Evolutionary conservation across 2,113 vertebrate species (phyloP).

Genomic region (Cebus imitator): DNA sequence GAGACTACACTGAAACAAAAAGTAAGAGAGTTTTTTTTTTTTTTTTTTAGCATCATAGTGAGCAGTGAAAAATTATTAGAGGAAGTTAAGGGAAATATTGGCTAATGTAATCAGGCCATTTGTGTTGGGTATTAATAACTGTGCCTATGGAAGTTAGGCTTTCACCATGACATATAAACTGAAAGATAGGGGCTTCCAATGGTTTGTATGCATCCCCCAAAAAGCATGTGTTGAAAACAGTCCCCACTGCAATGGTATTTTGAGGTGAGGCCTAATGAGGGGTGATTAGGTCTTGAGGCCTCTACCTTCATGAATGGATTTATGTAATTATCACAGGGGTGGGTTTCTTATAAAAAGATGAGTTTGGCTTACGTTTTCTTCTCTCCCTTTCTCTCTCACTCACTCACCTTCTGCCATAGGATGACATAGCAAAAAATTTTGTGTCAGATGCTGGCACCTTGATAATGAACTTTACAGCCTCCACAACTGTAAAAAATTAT

Average conservation of each 20-base stretch:
- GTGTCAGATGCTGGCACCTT: neutral
- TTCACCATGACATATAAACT: no score
- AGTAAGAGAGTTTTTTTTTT: no score
- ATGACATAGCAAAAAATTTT: neutral
- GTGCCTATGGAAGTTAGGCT: no score
- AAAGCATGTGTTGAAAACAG: neutral
- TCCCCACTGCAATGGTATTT: neutral
- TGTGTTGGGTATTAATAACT: no score
- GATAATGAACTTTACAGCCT: neutral
- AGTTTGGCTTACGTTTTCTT: neutral
- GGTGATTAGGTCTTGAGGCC: neutral
- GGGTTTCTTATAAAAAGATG: no score
- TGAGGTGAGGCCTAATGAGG: neutral
- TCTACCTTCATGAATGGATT: neutral
- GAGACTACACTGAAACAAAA: no score
- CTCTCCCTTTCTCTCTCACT: neutral
- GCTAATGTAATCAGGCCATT: no score
- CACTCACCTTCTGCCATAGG: neutral
- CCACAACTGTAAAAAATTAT: neutral
- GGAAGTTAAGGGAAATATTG: no score
- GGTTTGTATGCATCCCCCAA: neutral
- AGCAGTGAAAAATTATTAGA: no score
- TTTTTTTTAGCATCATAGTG: no score
- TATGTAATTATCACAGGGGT: neutral
- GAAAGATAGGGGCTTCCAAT: neutral